Percentiles rank a stretch among this genome's conserved stretches.
phyloP scores from a whole-genome alignment of 2,797 vertebrate species.

The Okamejei kenojei region DNA sequence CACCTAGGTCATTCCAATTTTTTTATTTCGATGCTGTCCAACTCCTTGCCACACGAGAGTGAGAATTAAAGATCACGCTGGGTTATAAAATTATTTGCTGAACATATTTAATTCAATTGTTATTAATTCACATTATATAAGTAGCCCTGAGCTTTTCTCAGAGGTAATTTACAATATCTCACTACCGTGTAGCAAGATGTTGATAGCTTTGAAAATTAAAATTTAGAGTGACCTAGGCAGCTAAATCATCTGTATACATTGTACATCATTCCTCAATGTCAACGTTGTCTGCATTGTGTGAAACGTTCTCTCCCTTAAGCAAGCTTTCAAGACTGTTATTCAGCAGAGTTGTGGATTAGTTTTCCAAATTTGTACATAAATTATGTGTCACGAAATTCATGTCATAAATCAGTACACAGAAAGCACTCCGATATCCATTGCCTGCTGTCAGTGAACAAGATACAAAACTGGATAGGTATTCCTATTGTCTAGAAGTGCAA shows the following conservation, averaged over 20 bases:
- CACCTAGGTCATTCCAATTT: too few species aligned
- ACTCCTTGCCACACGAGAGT: too few species aligned
- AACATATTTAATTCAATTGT: not conserved
- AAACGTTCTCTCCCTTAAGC: not conserved
- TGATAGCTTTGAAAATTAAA: not conserved
- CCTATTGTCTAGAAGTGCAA: not conserved
- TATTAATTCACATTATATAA: not conserved
- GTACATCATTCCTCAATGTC: not conserved
- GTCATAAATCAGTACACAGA: not conserved
- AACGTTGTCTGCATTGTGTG: not conserved
- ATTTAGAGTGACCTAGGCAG: not conserved
- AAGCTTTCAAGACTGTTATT: not conserved
- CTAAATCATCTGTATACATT: not conserved
- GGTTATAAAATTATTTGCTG: constrained; percentile 3
- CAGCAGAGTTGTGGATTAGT: not conserved
- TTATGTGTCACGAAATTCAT: not conserved
- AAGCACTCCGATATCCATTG: not conserved
- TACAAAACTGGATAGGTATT: not conserved
- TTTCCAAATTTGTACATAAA: not conserved
- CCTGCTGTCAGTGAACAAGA: not conserved
- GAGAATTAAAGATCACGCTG: not conserved
- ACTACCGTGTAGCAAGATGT: not conserved
- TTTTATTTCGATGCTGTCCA: too few species aligned
- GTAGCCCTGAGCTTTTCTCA: not conserved
- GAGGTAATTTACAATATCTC: not conserved